Percentiles rank a stretch among this genome's conserved stretches.
Conservation (phyloP, 2,888 invertebrate species). For the Diarsia dahlii region DNA sequence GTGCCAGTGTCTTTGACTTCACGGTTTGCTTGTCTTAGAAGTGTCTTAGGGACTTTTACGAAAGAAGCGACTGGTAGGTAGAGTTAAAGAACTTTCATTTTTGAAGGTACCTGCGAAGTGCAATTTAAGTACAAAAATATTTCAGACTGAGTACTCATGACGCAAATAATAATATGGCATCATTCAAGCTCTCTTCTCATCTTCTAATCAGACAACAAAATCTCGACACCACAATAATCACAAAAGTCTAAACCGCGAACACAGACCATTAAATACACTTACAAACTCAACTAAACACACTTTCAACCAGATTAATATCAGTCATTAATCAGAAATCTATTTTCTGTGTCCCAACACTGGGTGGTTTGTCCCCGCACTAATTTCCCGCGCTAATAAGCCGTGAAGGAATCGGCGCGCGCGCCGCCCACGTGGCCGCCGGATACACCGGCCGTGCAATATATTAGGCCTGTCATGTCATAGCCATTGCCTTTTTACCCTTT, state of each 20-base stretch:
- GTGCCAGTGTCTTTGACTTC: constrained; percentile 52
- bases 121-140: not conserved
- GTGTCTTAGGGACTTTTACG: constrained; percentile 35
- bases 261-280: constrained; percentile 47
- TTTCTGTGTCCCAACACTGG: constrained; percentile 72
- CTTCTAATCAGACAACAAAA: constrained; percentile 23
- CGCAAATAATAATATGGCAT: not conserved
- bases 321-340: constrained; percentile 69
- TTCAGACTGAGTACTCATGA: not conserved
- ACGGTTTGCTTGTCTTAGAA: constrained; percentile 40
- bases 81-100: not conserved
- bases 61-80: not conserved
- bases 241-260: constrained; percentile 48
- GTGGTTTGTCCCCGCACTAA: constrained; percentile 78
- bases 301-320: constrained; percentile 64
- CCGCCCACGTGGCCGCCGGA: constrained; percentile 81
- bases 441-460: constrained; percentile 70
- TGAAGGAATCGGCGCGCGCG: constrained; percentile 79
- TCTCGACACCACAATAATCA: constrained; percentile 25
- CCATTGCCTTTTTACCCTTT: constrained; percentile 60
- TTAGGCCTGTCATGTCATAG: constrained; percentile 70
- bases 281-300: constrained; percentile 56
- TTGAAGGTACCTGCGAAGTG: not conserved
- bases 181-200: not conserved
- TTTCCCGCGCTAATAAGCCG: constrained; percentile 87